Evolutionary conservation across 2,113 vertebrate genomes (phyloP), one percentile per base, ranked within the genome.

Genomic region (Seriola aureovittata): DNA sequence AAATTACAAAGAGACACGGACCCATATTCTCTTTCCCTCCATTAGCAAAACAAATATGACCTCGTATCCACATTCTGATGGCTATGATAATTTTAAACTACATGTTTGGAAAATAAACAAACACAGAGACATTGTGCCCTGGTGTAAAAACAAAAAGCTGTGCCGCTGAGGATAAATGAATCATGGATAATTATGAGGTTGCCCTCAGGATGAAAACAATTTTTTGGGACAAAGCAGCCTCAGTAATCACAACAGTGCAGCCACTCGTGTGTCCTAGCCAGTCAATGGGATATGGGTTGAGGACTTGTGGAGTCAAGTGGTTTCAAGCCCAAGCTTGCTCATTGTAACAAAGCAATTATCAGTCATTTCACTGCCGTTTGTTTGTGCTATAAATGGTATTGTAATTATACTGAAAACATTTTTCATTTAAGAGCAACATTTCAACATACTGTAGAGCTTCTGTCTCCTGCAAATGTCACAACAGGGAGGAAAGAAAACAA

Each of bases 221-320:
- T 88, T 91, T 90, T 92, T 65, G 80, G 80, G 77, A 85, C 71
- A 91, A 86, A 93, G 87, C 82, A 64, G 83, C 77, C 44, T 64
- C 16, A 59, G 84, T 88, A 93, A 94, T 94, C 91, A 90, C 88
- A 84, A 80, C 83, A 87, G 80, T 66, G 81, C 85, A 86, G 90
- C 86, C 87, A 92, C 80, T 85, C 46, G 65, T 86, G 74, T 89
- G 93, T 89, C 83, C 80, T 82, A 66, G 68, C 60, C 71, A 81
- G 88, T 92, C 90, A 91, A 72, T 77, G 81, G 89, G 84, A 91
- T 85, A 78, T 63, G 85, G 79, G 84, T 88, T 68, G 81, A 89
- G 86, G 86, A 92, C 90, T 91, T 90, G 84, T 87, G 80, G 88
- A 94, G 91, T 94, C 91, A 91, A 94, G 90, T 73, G 91, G 86